Base-by-base conservation (phyloP, 1,140 invertebrate genomes). In the Medauroidea extradentata region DNA sequence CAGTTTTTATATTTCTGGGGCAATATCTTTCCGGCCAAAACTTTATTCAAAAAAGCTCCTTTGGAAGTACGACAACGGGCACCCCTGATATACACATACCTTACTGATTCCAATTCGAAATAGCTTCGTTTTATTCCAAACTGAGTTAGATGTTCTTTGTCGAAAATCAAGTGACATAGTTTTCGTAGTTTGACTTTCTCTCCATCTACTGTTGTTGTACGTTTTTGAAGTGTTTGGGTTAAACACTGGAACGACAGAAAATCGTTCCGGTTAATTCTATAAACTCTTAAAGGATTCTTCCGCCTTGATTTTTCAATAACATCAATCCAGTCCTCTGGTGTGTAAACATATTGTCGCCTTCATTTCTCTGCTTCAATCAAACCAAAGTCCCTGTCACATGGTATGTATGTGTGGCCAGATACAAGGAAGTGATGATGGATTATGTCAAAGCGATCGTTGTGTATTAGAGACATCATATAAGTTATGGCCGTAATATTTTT, bases 331-430 rank as follows among this genome's bases (percentile, higher is more conserved):
- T 61, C 16, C n/a, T 61, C 57, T 44, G 57, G 46, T 29, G 59
- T 43, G 27, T 60, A 59, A 23, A 61, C 44, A 29, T 34, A 27
- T n/a, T 34, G 19, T 5, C 25, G 18, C 38, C 39, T 61, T 21
- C 46, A 24, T 34, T 61, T 63, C n/a, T 16, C 18, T 16, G 19
- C 39, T 34, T 59, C 57, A 43, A 59, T 59, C n/a, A 63, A 21
- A 2, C 27, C 34, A 52, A 63, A 63, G 38, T 65, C 61, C 55
- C 60, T 41, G 48, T 65, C 61, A 60, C 57, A 64, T 55, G 59
- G 55, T 21, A 38, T 63, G 41, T 52, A 63, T 29, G 57, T 63
- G 46, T 65, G 63, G 3, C 57, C 63, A 60, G 46, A 43, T 29
- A 52, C 41, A 43, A 63, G 56, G 48, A 63, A 63, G 18, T 43